phyloP scores from a whole-genome alignment of 2,797 vertebrate genomes.

The Notolabrus celidotus region DNA sequence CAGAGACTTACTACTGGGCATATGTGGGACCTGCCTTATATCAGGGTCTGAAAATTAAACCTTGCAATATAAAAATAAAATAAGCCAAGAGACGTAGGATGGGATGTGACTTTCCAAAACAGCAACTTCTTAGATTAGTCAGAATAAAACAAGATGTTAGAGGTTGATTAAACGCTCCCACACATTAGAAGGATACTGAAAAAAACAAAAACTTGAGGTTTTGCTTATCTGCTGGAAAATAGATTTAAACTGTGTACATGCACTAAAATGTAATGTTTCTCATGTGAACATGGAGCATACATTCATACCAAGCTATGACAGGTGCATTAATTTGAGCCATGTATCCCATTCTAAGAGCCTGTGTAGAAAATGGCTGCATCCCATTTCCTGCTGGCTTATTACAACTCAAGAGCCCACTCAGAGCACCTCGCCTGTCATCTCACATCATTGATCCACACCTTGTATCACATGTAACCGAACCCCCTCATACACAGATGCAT shows the following conservation, averaged over 20 bases:
- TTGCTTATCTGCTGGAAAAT: constrained; percentile 4
- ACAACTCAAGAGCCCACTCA: constrained; percentile 57
- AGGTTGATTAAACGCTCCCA: constrained; percentile 5
- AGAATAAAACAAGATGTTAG: neutral
- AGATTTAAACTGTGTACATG: neutral
- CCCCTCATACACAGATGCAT: constrained; percentile 4
- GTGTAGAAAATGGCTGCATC: constrained; percentile 29
- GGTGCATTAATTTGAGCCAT: constrained; percentile 57
- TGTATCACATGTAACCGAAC: constrained; percentile 19
- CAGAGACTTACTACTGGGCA: neutral
- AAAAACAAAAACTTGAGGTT: neutral
- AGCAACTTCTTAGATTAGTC: neutral
- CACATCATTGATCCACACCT: constrained; percentile 19
- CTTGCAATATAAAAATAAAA: neutral
- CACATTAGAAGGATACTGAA: neutral
- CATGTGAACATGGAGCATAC: constrained; percentile 21
- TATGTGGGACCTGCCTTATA: neutral
- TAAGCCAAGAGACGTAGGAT: neutral
- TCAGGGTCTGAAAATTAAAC: neutral
- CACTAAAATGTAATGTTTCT: constrained; percentile 13
- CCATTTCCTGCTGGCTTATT: constrained; percentile 55
- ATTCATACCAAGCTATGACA: constrained; percentile 35
- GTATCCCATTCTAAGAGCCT: constrained; percentile 43
- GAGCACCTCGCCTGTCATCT: constrained; percentile 37
- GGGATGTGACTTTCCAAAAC: constrained; percentile 4